phyloP scores from a whole-genome alignment of 2,888 invertebrate species.

The Eustalomyia histrio region DNA sequence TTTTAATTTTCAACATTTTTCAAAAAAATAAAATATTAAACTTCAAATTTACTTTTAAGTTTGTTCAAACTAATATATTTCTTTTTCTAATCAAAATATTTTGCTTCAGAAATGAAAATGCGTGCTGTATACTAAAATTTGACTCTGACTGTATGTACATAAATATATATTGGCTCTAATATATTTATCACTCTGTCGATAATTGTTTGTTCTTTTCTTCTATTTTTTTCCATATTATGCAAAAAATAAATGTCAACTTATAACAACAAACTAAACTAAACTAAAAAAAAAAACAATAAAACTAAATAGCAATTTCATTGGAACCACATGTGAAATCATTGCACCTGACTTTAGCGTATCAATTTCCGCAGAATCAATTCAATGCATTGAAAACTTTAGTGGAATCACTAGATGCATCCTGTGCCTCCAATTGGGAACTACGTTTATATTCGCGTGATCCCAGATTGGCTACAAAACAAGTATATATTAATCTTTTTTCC shows the following conservation, averaged over 20 bases:
- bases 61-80: too few relatives aligned
- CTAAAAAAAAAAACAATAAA: constrained; percentile 1
- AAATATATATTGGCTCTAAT: constrained; percentile 33
- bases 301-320: constrained; percentile 83
- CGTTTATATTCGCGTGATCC: constrained; percentile 92
- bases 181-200: constrained; percentile 63
- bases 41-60: too few relatives aligned
- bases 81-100: too few relatives aligned
- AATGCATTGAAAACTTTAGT: constrained; percentile 87
- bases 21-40: too few relatives aligned
- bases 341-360: constrained; percentile 93
- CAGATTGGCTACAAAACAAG: constrained; percentile 86
- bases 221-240: constrained; percentile 54
- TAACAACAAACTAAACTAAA: constrained; percentile 28
- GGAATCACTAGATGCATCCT: constrained; percentile 85
- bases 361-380: constrained; percentile 87
- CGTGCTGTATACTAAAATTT: too few relatives aligned
- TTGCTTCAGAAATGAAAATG: too few relatives aligned
- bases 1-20: too few relatives aligned
- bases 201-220: constrained; percentile 67
- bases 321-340: constrained; percentile 92
- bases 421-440: constrained; percentile 89
- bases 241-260: constrained; percentile 30
- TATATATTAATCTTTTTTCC: constrained; percentile 70
- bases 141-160: too few relatives aligned